phyloP scores from a whole-genome alignment of 2,888 invertebrate species.

The Caenorhabditis virilis region DNA sequence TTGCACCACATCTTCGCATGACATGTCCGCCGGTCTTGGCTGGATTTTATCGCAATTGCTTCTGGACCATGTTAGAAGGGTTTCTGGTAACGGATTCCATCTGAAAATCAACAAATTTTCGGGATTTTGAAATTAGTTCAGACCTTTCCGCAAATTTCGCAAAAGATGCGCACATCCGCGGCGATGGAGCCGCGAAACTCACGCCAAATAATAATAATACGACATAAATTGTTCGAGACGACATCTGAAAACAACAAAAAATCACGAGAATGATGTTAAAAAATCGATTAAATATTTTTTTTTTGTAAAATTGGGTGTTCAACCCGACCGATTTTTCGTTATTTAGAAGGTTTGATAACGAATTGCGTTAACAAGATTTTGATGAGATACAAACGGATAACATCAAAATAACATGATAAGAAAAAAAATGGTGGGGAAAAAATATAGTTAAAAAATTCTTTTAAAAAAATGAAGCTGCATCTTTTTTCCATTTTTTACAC shows the following conservation, averaged over 20 bases:
- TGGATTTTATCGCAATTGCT: conserved; percentile 59
- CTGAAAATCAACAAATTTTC: too few species aligned
- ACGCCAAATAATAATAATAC: neutral
- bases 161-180: conserved; percentile 51
- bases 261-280: conserved; percentile 2
- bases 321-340: too few species aligned
- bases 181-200: conserved; percentile 18
- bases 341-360: too few species aligned
- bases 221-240: neutral
- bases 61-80: conserved; percentile 52
- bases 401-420: too few species aligned
- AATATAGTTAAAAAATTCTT: too few species aligned
- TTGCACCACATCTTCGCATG: conserved; percentile 57
- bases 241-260: conserved; percentile 1
- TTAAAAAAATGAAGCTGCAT: too few species aligned
- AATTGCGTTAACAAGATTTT: too few species aligned
- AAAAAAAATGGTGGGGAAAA: too few species aligned
- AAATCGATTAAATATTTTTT: neutral
- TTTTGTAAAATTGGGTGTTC: too few species aligned
- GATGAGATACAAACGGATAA: too few species aligned
- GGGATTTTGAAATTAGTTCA: too few species aligned
- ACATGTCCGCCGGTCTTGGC: conserved; percentile 57
- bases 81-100: conserved; percentile 61
- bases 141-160: conserved; percentile 54
- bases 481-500: too few species aligned